Evolutionary conservation across 2,888 invertebrate species (phyloP).

Genomic region (Trissoscelio sp.): DNA sequence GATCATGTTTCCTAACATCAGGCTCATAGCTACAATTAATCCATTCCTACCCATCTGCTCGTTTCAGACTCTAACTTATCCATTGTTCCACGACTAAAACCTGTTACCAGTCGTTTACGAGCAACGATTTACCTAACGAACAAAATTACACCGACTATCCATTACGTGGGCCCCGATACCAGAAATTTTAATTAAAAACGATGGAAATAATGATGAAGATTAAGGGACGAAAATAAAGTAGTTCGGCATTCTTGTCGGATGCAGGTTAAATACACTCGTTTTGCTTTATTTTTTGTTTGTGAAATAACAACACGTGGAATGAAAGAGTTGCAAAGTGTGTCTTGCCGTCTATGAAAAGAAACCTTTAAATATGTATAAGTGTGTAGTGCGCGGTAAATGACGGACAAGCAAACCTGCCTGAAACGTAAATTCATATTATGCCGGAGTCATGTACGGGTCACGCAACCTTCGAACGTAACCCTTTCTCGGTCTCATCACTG

Average conservation of each 20-base stretch:
- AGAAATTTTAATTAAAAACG: neutral
- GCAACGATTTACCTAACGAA: conserved; percentile 8
- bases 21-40: conserved; percentile 47
- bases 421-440: conserved; percentile 38
- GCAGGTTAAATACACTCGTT: neutral
- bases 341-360: conserved; percentile 34
- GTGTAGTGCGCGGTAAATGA: conserved; percentile 23
- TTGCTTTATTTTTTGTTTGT: conserved; percentile 3
- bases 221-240: neutral
- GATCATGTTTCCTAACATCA: conserved; percentile 50
- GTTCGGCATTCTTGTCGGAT: neutral
- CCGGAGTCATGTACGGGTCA: conserved; percentile 26
- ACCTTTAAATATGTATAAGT: conserved; percentile 25
- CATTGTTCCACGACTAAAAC: conserved; percentile 29
- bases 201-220: neutral
- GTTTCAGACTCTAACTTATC: conserved; percentile 12
- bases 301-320: conserved; percentile 15
- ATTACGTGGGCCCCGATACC: neutral
- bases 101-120: conserved; percentile 29
- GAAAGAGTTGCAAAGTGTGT: conserved; percentile 36
- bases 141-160: conserved; percentile 9
- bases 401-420: conserved; percentile 35
- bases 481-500: conserved; percentile 18
- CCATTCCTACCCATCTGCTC: conserved; percentile 30
- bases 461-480: conserved; percentile 44